phyloP scores from a whole-genome alignment of 2,888 invertebrate genomes.

The Mactromeris polynyma region DNA sequence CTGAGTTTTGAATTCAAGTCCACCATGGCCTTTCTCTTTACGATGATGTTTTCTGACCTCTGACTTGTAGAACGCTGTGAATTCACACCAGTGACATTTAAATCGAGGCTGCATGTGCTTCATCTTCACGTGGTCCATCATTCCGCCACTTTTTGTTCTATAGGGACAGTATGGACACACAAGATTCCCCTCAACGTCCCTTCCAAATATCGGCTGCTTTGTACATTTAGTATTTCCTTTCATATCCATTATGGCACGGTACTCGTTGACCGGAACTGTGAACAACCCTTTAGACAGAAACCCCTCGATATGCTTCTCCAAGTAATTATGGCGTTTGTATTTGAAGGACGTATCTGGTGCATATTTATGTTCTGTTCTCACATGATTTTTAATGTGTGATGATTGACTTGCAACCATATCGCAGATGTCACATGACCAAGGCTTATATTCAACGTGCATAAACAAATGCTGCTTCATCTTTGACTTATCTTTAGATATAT shows the following conservation, averaged over 20 bases:
- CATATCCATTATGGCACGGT: conserved; percentile 66
- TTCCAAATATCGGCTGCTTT: conserved; percentile 44
- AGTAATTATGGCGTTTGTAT: conserved; percentile 67
- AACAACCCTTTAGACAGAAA: conserved; percentile 66
- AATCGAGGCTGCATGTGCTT: conserved; percentile 70
- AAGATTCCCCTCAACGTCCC: conserved; percentile 58
- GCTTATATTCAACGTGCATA: conserved; percentile 71
- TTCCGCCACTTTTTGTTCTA: conserved; percentile 62
- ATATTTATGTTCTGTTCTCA: conserved; percentile 62
- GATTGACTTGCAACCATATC: conserved; percentile 70
- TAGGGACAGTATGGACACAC: conserved; percentile 66
- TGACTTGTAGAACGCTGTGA: conserved; percentile 66
- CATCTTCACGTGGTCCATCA: conserved; percentile 69
- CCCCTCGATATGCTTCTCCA: conserved; percentile 68
- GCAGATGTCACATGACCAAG: conserved; percentile 69
- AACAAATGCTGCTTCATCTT: conserved; percentile 72
- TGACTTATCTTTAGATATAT: conserved; percentile 71
- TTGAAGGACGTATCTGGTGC: conserved; percentile 60
- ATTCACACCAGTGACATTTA: conserved; percentile 69
- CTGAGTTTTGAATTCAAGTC: conserved; percentile 60
- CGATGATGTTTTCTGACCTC: conserved; percentile 68
- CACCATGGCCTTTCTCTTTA: conserved; percentile 61
- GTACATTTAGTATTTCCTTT: conserved; percentile 62
- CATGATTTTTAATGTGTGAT: conserved; percentile 68
- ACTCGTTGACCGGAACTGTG: conserved; percentile 67